These are phyloP conservation scores for Stenchaetothrips biformis DNA, from an alignment of 2,888 invertebrate species.

Conservation along the genomic window DNA sequence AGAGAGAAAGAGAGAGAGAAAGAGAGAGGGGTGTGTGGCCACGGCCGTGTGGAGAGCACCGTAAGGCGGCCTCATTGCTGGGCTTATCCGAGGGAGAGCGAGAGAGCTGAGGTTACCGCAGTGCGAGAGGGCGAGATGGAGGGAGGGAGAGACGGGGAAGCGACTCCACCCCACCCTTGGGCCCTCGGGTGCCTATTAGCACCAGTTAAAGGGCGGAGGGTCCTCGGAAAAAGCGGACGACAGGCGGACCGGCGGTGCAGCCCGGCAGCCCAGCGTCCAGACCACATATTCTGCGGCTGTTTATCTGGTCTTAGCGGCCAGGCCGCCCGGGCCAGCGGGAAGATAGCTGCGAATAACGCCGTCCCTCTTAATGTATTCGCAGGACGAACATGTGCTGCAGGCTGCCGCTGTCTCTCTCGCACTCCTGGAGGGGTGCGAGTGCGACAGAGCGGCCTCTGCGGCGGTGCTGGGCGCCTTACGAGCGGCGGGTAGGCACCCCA, in stretches of 20 bases:
- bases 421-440: too few species aligned
- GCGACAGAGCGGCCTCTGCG: too few species aligned
- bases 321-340: neutral
- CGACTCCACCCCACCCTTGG: neutral
- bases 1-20: neutral
- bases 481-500: too few species aligned
- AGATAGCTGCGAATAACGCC: too few species aligned
- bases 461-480: too few species aligned
- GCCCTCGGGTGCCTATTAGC: neutral
- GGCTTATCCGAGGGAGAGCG: neutral
- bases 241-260: too few species aligned
- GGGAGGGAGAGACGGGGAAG: neutral
- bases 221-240: slow-evolving; percentile 7
- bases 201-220: slow-evolving; percentile 3
- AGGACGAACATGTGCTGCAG: too few species aligned
- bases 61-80: too few species aligned
- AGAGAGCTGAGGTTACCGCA: neutral
- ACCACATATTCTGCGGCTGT: slow-evolving; percentile 21
- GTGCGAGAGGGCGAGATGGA: neutral
- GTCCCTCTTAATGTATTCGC: too few species aligned
- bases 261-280: neutral
- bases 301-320: neutral
- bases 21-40: neutral
- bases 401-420: too few species aligned
- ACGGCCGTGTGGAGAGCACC: too few species aligned